Percentiles rank a stretch among this genome's conserved stretches.
phyloP scores from a whole-genome alignment of 92 coral and sea anemone genomes.

The Virgularia gustaviana region DNA sequence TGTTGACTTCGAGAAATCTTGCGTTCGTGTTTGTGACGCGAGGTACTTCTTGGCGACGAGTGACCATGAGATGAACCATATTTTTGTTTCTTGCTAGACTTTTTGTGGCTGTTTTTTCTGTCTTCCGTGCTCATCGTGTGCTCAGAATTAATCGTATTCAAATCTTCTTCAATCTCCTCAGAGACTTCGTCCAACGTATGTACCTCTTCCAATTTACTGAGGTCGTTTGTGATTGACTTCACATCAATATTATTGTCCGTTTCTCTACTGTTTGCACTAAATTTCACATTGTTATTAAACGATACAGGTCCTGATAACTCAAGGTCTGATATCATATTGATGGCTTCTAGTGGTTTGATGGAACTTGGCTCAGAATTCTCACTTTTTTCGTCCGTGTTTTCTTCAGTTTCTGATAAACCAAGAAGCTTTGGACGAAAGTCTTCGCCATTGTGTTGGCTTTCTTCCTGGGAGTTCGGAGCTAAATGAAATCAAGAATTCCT shows the following conservation, averaged over 20 bases:
- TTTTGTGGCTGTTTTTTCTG: not conserved
- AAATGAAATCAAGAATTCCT: not conserved
- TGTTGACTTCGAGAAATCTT: not conserved
- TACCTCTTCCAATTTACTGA: conserved; percentile 59
- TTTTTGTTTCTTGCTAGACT: not conserved
- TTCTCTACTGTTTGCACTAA: conserved; percentile 41
- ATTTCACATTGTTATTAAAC: conserved; percentile 40
- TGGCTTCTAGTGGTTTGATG: conserved; percentile 68
- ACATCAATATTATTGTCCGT: conserved; percentile 50
- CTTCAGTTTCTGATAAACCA: conserved; percentile 62
- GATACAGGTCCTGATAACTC: conserved; percentile 36
- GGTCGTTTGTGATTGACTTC: conserved; percentile 59
- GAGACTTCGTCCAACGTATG: conserved; percentile 78
- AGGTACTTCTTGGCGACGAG: conserved; percentile 43
- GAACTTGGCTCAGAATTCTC: conserved; percentile 59
- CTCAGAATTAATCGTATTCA: conserved; percentile 28
- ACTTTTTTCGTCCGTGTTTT: conserved; percentile 39
- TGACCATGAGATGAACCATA: not conserved
- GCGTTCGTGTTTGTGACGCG: not conserved
- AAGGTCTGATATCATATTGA: conserved; percentile 67
- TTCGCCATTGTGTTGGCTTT: conserved; percentile 49
- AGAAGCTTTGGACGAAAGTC: conserved; percentile 82
- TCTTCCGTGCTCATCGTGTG: not conserved
- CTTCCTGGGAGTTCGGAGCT: conserved; percentile 17
- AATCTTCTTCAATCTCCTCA: conserved; percentile 83